These are phyloP conservation scores for Drosophila nannoptera DNA, from an alignment of 1,140 invertebrate species.

Conservation along the genomic window DNA sequence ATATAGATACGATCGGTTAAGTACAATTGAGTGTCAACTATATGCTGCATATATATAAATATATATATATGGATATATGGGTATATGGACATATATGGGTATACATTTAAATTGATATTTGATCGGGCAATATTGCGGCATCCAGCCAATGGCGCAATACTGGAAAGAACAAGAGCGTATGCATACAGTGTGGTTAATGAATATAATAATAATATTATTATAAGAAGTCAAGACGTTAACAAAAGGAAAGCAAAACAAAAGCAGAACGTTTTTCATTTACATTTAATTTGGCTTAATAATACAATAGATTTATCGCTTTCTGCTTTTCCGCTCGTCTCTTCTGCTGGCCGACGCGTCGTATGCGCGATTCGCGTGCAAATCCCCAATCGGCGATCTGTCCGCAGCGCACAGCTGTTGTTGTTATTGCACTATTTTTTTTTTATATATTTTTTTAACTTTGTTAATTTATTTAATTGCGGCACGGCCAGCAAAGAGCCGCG, in stretches of 20 bases:
- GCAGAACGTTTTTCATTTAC: slow-evolving; percentile 18
- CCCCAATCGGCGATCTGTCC: slow-evolving; percentile 4
- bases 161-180: slow-evolving; percentile 18
- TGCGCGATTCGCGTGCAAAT: slow-evolving; percentile 34
- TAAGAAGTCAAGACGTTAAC: background rate
- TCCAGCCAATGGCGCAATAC: slow-evolving; percentile 72
- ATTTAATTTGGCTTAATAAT: slow-evolving; percentile 27
- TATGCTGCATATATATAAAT: background rate
- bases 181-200: slow-evolving; percentile 10
- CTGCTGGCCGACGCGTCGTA: slow-evolving; percentile 26
- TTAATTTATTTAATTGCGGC: slow-evolving; percentile 46
- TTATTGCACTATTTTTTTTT: background rate
- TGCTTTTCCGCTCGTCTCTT: background rate
- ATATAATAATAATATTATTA: slow-evolving; percentile 4
- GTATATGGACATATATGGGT: no score
- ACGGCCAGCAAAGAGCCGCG: slow-evolving; percentile 50
- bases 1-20: slow-evolving; percentile 61
- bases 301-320: slow-evolving; percentile 24
- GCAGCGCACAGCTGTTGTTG: background rate
- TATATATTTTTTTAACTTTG: slow-evolving; percentile 15
- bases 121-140: slow-evolving; percentile 64
- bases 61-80: no score
- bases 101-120: background rate
- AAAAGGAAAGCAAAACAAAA: slow-evolving; percentile 22
- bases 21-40: slow-evolving; percentile 30